Conservation (phyloP, 2,888 invertebrate species). For the Nebria brevicollis region DNA sequence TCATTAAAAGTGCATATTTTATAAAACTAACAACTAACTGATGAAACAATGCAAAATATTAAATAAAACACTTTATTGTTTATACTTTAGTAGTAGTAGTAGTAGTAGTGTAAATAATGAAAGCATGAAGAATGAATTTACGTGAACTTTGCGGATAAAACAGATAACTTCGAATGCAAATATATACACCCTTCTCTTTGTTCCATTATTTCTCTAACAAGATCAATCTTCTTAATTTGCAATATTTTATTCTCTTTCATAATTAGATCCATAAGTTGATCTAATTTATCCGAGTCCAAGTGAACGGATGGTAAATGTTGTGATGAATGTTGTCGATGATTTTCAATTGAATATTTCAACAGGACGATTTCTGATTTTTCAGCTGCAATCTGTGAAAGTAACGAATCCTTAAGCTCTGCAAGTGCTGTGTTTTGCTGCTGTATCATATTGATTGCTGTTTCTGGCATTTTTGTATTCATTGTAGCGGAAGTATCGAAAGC, state of each 20-base stretch:
- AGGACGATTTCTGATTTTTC: conserved; percentile 76
- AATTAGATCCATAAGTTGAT: conserved; percentile 59
- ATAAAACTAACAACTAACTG: too few species aligned
- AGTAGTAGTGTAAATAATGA: too few species aligned
- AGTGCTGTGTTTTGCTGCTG: conserved; percentile 76
- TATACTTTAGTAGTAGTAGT: too few species aligned
- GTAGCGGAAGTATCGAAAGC: conserved; percentile 5
- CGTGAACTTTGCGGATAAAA: conserved; percentile 30
- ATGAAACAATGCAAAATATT: too few species aligned
- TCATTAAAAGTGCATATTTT: too few species aligned
- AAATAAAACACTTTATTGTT: too few species aligned
- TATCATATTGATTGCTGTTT: conserved; percentile 64
- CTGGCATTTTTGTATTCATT: conserved; percentile 34
- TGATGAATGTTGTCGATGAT: conserved; percentile 25
- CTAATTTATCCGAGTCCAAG: conserved; percentile 54
- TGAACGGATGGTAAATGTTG: conserved; percentile 33
- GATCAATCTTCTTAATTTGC: conserved; percentile 62
- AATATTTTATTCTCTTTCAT: conserved; percentile 62
- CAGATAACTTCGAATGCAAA: conserved; percentile 55
- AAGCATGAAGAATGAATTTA: not conserved
- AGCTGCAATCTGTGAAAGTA: conserved; percentile 76
- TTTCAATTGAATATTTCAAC: conserved; percentile 50
- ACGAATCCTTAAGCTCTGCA: conserved; percentile 73
- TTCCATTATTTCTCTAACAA: conserved; percentile 62
- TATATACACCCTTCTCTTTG: conserved; percentile 61